Evolutionary conservation across 2,888 invertebrate species (phyloP), one percentile per base, ranked within the genome.

Genomic region (Salpingus planirostris): DNA sequence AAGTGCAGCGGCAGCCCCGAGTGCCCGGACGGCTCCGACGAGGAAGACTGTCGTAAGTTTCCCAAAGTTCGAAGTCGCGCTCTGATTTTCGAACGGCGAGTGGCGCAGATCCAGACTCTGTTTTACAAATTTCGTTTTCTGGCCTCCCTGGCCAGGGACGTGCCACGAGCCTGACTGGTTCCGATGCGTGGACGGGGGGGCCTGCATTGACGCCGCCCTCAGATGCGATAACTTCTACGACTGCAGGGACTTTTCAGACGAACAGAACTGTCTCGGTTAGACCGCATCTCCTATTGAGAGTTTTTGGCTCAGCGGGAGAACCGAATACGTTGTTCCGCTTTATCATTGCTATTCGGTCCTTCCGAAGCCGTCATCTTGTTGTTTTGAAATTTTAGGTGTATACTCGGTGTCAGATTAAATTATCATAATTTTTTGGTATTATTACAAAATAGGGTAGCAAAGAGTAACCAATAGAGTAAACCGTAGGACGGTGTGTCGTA

Each of bases 201-300:
- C 73, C 60, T 91, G 90, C 72, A 81, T 91, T 62, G 80, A 80
- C 46, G 70, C 74, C 62, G 67, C 72, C 47, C 77, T 80, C 57
- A 80, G 80, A 62, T 90, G 91, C 71, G 88, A 91, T 76, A 84
- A 85, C 73, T 76, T 76, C 71, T 86, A 86, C 76, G 87, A 88
- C 74, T 88, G 88, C 74, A 74, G 74, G 68, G 87, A 88, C 74
- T 86, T 85, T 76, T 85, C 86, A 59, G 88, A 89, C 65, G 88
- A 89, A 70, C 84, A 86, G 68, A 83, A 83, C 71, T 89, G 88
- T 74, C 73, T 78, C 70, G 70, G 69, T 73, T 71, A 70, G 71
- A 67, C n/a, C n/a, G n/a, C n/a, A n/a, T n/a, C n/a, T n/a, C n/a
- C n/a, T n/a, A n/a, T n/a, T n/a, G n/a, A n/a, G n/a, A n/a, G n/a